Evolutionary conservation across 2,888 invertebrate genomes (phyloP).

Genomic region (Nephrotoma appendiculata): DNA sequence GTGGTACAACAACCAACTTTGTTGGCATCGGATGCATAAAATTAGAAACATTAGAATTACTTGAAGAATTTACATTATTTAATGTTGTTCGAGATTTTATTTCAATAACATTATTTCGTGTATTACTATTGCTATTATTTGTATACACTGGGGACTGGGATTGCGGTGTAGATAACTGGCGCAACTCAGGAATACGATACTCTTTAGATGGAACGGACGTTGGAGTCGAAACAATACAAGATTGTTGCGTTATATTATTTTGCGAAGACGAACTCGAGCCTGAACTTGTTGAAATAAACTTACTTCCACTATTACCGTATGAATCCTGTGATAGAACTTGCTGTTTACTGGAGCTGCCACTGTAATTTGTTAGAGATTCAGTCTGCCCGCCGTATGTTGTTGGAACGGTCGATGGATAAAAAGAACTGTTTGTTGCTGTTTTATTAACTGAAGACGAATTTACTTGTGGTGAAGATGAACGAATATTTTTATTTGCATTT

Average conservation of each 20-base stretch:
- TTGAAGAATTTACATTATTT: background rate
- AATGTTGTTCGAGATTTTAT: background rate
- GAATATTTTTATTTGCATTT: constrained; percentile 38
- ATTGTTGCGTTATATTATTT: constrained; percentile 41
- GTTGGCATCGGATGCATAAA: background rate
- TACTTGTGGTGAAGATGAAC: constrained; percentile 36
- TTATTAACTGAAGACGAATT: constrained; percentile 26
- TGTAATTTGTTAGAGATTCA: constrained; percentile 4
- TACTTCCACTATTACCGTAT: constrained; percentile 1
- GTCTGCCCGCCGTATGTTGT: constrained; percentile 3
- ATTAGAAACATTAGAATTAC: background rate
- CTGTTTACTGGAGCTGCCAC: background rate
- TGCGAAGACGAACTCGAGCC: constrained; percentile 40
- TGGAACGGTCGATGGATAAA: constrained; percentile 4
- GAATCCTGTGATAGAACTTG: constrained; percentile 1
- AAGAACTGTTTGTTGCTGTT: constrained; percentile 13
- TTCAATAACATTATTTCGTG: constrained; percentile 6
- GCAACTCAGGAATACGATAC: constrained; percentile 25
- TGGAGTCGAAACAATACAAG: constrained; percentile 59
- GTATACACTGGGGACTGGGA: constrained; percentile 2
- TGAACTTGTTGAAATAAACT: constrained; percentile 27
- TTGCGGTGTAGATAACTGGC: background rate
- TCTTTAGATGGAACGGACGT: constrained; percentile 42
- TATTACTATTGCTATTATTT: background rate
- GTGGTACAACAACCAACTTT: constrained; percentile 11